These are phyloP conservation scores for Drosophila engyochracea DNA, from an alignment of 2,888 invertebrate genomes.

Conservation along the genomic window DNA sequence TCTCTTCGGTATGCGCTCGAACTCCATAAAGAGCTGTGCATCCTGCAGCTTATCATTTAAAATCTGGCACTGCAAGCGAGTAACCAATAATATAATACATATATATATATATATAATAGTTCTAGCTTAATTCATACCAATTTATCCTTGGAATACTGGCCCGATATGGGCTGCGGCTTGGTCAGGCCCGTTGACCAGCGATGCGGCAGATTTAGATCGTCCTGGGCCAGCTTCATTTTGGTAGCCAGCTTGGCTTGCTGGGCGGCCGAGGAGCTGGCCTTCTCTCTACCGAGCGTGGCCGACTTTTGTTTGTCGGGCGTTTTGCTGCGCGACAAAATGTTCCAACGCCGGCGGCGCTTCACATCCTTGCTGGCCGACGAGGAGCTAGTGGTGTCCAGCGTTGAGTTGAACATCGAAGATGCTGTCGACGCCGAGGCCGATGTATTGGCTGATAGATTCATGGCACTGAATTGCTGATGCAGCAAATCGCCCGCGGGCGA, in stretches of 20 bases:
- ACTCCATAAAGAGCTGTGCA: constrained; percentile 92
- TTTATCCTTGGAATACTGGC: constrained; percentile 92
- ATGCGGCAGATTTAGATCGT: constrained; percentile 87
- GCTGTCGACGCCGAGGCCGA: constrained; percentile 70
- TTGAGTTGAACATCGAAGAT: constrained; percentile 84
- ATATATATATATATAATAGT: not conserved
- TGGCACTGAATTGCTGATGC: constrained; percentile 81
- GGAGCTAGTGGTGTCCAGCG: constrained; percentile 80
- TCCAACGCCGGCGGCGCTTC: constrained; percentile 89
- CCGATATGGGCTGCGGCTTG: constrained; percentile 90
- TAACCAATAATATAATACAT: not conserved
- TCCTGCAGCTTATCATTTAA: constrained; percentile 90
- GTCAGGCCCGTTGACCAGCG: constrained; percentile 91
- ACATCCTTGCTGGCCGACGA: constrained; percentile 86
- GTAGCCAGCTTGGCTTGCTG: constrained; percentile 80
- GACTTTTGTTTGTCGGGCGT: constrained; percentile 88
- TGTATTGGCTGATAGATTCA: constrained; percentile 80
- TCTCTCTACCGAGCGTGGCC: constrained; percentile 90
- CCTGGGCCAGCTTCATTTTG: constrained; percentile 83
- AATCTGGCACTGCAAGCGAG: constrained; percentile 87
- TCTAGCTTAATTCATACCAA: constrained; percentile 87
- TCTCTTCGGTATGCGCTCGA: constrained; percentile 93
- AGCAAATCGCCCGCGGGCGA: constrained; percentile 64
- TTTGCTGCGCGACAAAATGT: constrained; percentile 88
- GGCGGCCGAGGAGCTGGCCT: constrained; percentile 74